Conservation (phyloP, 2,888 invertebrate species). For the Callinectes sapidus region DNA sequence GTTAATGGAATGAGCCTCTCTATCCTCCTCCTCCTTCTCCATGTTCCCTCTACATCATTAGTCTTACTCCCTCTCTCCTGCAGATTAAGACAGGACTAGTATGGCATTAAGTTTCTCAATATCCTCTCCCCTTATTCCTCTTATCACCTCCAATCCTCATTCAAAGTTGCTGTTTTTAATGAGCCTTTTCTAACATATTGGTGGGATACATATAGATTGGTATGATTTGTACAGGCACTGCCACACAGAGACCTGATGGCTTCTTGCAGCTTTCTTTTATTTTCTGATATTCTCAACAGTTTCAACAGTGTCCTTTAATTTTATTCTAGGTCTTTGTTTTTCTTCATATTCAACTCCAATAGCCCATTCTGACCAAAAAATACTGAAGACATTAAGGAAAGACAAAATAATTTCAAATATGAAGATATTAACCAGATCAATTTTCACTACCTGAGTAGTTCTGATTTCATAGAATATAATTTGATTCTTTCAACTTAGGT, state of each 20-base stretch:
- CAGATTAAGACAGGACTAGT: not conserved
- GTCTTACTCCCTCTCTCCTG: not conserved
- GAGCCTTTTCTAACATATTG: no score
- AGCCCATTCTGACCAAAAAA: not conserved
- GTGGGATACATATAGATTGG: no score
- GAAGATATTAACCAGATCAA: not conserved
- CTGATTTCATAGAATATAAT: not conserved
- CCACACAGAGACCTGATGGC: no score
- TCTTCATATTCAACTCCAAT: not conserved
- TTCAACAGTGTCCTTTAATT: no score
- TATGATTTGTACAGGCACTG: no score
- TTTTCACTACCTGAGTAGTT: not conserved
- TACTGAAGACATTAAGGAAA: not conserved
- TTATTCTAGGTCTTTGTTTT: no score
- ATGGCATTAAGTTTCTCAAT: not conserved
- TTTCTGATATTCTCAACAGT: no score
- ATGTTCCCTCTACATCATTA: not conserved
- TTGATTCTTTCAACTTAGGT: not conserved
- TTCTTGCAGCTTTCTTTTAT: no score
- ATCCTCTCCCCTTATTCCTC: not conserved
- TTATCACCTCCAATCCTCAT: no score
- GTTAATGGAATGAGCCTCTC: not conserved
- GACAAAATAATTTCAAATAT: not conserved
- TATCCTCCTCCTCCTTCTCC: not conserved
- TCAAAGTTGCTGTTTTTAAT: no score